phyloP scores from a whole-genome alignment of 2,888 invertebrate species.

The Globia sparganii region DNA sequence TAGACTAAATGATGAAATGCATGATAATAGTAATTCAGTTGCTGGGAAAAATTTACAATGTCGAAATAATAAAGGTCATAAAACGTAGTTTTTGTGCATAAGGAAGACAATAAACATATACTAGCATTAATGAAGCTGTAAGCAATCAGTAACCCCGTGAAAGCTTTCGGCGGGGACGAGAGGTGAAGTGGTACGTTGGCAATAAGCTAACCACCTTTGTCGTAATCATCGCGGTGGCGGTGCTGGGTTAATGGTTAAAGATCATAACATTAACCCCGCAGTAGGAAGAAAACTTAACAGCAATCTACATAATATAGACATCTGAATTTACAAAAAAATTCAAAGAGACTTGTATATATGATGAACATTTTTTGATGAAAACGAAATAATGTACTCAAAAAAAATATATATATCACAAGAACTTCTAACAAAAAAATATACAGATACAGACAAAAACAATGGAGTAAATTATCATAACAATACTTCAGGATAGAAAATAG shows the following conservation, averaged over 20 bases:
- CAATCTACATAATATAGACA: constrained; percentile 15
- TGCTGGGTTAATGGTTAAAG: constrained; percentile 53
- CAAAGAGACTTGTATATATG: background rate
- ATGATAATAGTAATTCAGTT: background rate
- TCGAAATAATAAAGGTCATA: background rate
- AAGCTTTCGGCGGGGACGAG: constrained; percentile 29
- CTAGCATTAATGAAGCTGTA: constrained; percentile 17
- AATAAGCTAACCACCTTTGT: constrained; percentile 40
- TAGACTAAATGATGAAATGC: background rate
- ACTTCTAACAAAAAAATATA: no score
- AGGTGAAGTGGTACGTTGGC: constrained; percentile 41
- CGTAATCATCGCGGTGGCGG: constrained; percentile 36
- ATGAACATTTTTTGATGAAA: background rate
- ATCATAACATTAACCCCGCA: constrained; percentile 38
- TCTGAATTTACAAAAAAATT: constrained; percentile 7
- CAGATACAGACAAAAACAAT: background rate
- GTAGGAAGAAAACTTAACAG: constrained; percentile 10
- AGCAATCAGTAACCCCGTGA: constrained; percentile 32
- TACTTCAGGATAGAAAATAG: no score
- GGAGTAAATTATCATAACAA: background rate
- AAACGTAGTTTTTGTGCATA: background rate
- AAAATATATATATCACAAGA: background rate
- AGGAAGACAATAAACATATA: background rate
- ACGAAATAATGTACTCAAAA: no score
- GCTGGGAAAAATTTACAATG: background rate